Base-by-base conservation (phyloP, 2,888 invertebrate species). In the Drosophila phalerata region DNA sequence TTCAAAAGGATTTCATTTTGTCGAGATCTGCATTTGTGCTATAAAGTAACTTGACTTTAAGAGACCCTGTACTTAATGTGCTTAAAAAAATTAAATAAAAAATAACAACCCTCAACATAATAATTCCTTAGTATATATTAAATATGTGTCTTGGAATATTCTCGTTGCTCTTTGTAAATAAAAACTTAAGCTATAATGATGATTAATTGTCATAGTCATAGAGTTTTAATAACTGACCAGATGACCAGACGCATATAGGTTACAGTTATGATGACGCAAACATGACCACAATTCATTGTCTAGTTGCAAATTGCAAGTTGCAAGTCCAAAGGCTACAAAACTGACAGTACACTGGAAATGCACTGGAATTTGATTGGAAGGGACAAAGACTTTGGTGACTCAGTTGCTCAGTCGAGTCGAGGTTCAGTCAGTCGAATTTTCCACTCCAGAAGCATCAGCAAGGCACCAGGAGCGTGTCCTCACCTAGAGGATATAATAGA, bases 351-450 rank as follows among this genome's bases (percentile, higher is more conserved):
- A 66, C 38, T 81, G 81, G 81, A 81, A 81, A 13, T 13, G 22
- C 19, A 11, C 69, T 81, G 85, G 82, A 82, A 84, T n/a, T 8
- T 28, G 28, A 19, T 15, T 47, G 65, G 48, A 68, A 55, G 11
- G 8, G 2, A 5, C 22, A 47, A 47, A 42, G n/a, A 2, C 37
- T n/a, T 30, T 58, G 68, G 48, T 73, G 65, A 76, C 61, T 82
- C 76, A 78, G 57, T 78, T 49, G 60, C 13, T 49, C 9, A 30
- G 32, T 57, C 42, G 51, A 49, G 15, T 17, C 13, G 8, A 30
- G 30, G 28, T 28, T 32, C 62, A 55, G 25, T 19, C 71, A 85
- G 83, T 83, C 68, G 61, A 70, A 67, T 81, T 73, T 85, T 79
- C 32, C 48, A 70, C 73, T 45, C 55, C 64, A 63, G 72, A 48